A percentile compares a stretch with the other conserved stretches of the same genome.
Conservation (phyloP, 2,113 vertebrate genomes). For the Dicerorhinus sumatrensis region DNA sequence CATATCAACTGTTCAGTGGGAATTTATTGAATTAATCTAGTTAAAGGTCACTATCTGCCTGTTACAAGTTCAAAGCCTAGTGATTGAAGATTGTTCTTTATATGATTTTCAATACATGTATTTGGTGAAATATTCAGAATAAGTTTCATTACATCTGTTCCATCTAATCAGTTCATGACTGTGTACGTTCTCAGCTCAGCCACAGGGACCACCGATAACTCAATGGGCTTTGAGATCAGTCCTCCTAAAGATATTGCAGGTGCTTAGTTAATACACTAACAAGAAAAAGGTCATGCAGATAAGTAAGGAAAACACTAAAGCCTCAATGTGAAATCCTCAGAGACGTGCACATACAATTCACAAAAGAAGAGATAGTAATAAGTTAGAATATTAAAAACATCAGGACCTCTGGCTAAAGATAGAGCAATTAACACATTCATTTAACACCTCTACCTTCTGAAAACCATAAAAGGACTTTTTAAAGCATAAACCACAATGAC, state of each 20-base stretch:
- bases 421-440: background rate
- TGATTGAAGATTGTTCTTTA: background rate
- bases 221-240: background rate
- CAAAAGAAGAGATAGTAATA: background rate
- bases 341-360: background rate
- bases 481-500: background rate
- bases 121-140: slow-evolving; percentile 9
- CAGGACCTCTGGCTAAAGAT: background rate
- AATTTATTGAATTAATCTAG: background rate
- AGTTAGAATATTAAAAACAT: background rate
- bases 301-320: background rate
- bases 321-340: background rate
- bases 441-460: background rate
- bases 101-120: background rate
- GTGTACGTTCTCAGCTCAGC: background rate
- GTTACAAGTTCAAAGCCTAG: background rate
- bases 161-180: background rate
- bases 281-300: background rate
- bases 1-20: background rate
- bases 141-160: background rate
- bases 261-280: background rate
- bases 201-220: background rate
- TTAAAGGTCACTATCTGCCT: background rate
- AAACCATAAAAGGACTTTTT: background rate
- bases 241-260: background rate